Evolutionary conservation across 2,113 vertebrate species (phyloP).

Genomic region (Salvelinus sp.): DNA sequence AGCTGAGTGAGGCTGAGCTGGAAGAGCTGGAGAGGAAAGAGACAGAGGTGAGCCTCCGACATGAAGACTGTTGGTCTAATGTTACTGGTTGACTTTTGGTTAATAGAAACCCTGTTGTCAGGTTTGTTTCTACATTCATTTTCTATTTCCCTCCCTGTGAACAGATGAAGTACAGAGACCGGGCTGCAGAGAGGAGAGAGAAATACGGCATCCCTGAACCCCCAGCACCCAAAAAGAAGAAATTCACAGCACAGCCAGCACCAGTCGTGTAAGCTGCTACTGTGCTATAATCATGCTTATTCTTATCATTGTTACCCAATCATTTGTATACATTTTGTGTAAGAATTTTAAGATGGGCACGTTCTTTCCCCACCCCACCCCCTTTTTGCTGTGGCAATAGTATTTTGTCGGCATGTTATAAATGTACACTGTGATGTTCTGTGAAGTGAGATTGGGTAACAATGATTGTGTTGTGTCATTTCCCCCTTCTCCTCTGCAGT

Average conservation of each 20-base stretch:
- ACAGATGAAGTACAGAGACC: conserved; percentile 95
- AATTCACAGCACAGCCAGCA: conserved; percentile 80
- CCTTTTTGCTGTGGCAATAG: conserved; percentile 22
- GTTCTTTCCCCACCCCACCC: neutral
- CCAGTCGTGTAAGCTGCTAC: conserved; percentile 81
- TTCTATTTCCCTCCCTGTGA: neutral
- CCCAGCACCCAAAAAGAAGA: conserved; percentile 94
- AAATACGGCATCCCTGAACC: conserved; percentile 98
- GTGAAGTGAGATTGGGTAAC: neutral
- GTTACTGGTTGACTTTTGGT: neutral
- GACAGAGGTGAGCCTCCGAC: conserved; percentile 80
- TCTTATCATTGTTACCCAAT: neutral
- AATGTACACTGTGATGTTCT: conserved; percentile 34
- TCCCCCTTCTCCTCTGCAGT: conserved; percentile 59
- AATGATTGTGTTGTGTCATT: neutral
- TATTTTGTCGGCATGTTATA: conserved; percentile 47
- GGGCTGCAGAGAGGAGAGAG: conserved; percentile 94
- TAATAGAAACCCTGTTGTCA: neutral
- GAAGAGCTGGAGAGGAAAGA: conserved; percentile 94
- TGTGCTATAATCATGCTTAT: neutral
- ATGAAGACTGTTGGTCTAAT: neutral
- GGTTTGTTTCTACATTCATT: neutral
- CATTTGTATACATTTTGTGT: conserved; percentile 64
- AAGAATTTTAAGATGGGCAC: conserved; percentile 17
- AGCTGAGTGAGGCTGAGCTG: conserved; percentile 88